Base-by-base conservation (phyloP, 2,888 invertebrate genomes). In the Syrphus vitripennis region DNA sequence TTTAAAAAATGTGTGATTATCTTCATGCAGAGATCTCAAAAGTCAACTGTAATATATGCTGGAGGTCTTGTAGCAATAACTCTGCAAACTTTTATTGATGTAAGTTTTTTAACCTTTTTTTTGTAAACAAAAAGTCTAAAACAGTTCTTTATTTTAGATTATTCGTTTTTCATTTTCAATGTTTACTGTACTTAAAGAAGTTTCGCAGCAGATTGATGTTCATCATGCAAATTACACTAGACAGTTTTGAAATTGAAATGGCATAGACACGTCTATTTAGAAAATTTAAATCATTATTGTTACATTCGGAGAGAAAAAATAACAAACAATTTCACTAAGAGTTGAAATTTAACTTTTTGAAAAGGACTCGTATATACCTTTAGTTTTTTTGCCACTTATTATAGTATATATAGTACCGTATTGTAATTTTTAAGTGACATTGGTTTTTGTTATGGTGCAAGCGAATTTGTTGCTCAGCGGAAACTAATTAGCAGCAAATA, bases 11-110 rank as follows among this genome's bases (percentile, higher is more conserved):
- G 26, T 4, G 1, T 74, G 4, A 63, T 83, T 4, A 83, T 83
- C n/a, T 74, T 79, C 21, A 83, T 83, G 79, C 61, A 79, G 7
- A 59, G 69, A n/a, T 74, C 83, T 1, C 78, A 83, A 19, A 42
- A 63, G 37, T 5, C 14, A 1, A 78, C 37, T 14, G 19, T 19
- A 1, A 61, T 83, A 4, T 4, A 34, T 12, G 74, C 83, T 19
- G 82, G 82, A 5, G 75, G 75, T 10, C 61, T 79, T 4, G 16
- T 57, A 3, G 19, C 59, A 21, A 69, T 83, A 4, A 55, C 42
- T 0, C 14, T 83, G n/a, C 61, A 79, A 53, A 79, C 79, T 24
- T 74, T 69, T 16, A 74, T 69, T 24, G n/a, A 34, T 1, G 83
- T 83, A 24, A 79, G 79, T 55, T 24, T 3, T n/a, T n/a, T n/a